Evolutionary conservation across 2,888 invertebrate genomes (phyloP).

Genomic region (Unio pictorum): DNA sequence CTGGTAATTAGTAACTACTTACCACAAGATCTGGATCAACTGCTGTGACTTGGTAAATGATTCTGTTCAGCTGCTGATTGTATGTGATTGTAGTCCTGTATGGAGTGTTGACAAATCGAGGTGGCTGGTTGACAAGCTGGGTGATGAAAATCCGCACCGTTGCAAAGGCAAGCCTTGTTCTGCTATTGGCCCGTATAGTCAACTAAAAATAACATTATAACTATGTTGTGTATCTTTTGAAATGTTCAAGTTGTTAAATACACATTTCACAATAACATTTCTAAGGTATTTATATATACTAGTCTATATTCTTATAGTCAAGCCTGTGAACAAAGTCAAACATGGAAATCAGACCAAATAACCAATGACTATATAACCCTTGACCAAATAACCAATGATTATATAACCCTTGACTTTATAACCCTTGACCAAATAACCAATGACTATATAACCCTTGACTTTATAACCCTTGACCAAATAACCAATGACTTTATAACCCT

Average conservation of each 20-base stretch:
- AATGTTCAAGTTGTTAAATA: too few species aligned
- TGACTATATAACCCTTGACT: too few species aligned
- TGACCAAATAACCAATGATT: too few species aligned
- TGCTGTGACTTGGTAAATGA: constrained; percentile 49
- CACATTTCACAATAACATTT: too few species aligned
- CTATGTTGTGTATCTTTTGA: not conserved
- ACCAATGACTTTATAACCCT: too few species aligned
- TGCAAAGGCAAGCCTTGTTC: constrained; percentile 47
- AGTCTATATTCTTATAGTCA: too few species aligned
- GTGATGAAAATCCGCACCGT: constrained; percentile 46
- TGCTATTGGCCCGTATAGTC: constrained; percentile 40
- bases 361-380: too few species aligned
- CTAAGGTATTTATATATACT: too few species aligned
- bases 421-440: too few species aligned
- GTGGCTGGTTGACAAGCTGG: constrained; percentile 38
- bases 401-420: too few species aligned
- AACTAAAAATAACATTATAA: constrained; percentile 33
- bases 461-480: too few species aligned
- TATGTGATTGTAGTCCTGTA: constrained; percentile 43
- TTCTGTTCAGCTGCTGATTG: constrained; percentile 39
- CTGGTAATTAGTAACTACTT: too few species aligned
- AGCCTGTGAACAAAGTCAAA: not conserved
- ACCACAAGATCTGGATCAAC: constrained; percentile 1
- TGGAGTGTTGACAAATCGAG: constrained; percentile 47
- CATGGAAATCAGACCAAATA: not conserved